phyloP scores from a whole-genome alignment of 2,888 invertebrate genomes.

The Agonopterix arenella region DNA sequence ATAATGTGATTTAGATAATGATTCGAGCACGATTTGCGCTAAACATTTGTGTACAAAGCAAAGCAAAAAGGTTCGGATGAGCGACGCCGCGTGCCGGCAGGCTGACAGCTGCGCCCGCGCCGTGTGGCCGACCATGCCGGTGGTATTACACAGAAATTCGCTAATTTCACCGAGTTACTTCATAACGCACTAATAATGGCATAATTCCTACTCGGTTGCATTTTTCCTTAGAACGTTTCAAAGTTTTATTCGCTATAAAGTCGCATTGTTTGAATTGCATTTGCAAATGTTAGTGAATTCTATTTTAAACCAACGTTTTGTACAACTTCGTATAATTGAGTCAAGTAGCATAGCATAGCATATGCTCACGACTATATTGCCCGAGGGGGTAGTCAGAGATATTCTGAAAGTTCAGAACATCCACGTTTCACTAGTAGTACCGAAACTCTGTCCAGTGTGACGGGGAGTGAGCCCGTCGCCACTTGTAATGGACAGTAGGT shows the following conservation, averaged over 20 bases:
- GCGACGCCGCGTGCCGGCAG: constrained; percentile 11
- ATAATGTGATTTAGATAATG: too few relatives aligned
- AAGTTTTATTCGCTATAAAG: not conserved
- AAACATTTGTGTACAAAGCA: not conserved
- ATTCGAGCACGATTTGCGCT: not conserved
- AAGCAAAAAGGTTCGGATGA: constrained; percentile 7
- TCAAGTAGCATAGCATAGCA: too few relatives aligned
- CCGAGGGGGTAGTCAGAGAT: too few relatives aligned
- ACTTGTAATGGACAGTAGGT: too few relatives aligned
- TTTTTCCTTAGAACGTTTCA: not conserved
- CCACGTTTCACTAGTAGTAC: too few relatives aligned
- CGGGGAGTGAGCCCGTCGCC: too few relatives aligned
- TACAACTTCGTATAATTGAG: not conserved
- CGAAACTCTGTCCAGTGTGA: too few relatives aligned
- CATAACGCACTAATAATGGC: constrained; percentile 29
- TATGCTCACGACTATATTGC: too few relatives aligned
- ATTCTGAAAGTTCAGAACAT: too few relatives aligned
- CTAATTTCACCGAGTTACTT: constrained; percentile 16
- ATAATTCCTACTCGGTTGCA: constrained; percentile 21
- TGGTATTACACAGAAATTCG: constrained; percentile 21
- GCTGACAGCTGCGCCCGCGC: constrained; percentile 8
- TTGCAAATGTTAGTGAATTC: too few relatives aligned
- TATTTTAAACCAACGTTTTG: too few relatives aligned
- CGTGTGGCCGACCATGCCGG: not conserved
- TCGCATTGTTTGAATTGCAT: too few relatives aligned